phyloP scores from a whole-genome alignment of 2,888 invertebrate genomes.

The Aphidius colemani region DNA sequence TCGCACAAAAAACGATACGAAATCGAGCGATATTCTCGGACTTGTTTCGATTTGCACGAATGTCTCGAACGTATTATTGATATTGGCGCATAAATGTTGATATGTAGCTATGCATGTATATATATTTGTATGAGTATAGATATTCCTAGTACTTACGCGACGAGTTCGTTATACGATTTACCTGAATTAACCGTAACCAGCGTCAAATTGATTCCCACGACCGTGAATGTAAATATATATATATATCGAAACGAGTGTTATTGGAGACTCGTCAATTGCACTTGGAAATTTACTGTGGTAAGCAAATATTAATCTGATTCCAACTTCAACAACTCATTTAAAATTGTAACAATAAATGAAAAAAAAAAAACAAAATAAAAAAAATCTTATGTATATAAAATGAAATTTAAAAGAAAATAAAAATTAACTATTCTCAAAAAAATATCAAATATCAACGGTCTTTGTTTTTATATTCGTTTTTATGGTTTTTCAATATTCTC shows the following conservation, averaged over 20 bases:
- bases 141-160: too few species aligned
- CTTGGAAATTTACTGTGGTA: slow-evolving; percentile 21
- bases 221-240: slow-evolving; percentile 15
- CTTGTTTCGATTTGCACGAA: too few species aligned
- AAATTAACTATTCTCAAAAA: slow-evolving; percentile 1
- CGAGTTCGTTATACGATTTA: slow-evolving; percentile 24
- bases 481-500: too few species aligned
- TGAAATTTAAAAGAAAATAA: slow-evolving; percentile 9
- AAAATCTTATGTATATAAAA: not conserved
- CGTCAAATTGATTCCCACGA: slow-evolving; percentile 40
- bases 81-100: too few species aligned
- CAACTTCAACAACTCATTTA: slow-evolving; percentile 1
- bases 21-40: not conserved
- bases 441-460: slow-evolving; percentile 24
- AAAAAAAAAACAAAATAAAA: not conserved
- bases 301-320: slow-evolving; percentile 21
- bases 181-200: slow-evolving; percentile 34
- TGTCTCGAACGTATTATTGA: too few species aligned
- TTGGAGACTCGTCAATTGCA: slow-evolving; percentile 22
- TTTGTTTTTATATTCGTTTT: not conserved
- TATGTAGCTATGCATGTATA: too few species aligned
- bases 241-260: slow-evolving; percentile 10
- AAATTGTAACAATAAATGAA: not conserved
- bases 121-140: too few species aligned
- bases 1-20: not conserved